phyloP scores from a whole-genome alignment of 2,113 vertebrate genomes.

The Phylloscopus trochiloides region DNA sequence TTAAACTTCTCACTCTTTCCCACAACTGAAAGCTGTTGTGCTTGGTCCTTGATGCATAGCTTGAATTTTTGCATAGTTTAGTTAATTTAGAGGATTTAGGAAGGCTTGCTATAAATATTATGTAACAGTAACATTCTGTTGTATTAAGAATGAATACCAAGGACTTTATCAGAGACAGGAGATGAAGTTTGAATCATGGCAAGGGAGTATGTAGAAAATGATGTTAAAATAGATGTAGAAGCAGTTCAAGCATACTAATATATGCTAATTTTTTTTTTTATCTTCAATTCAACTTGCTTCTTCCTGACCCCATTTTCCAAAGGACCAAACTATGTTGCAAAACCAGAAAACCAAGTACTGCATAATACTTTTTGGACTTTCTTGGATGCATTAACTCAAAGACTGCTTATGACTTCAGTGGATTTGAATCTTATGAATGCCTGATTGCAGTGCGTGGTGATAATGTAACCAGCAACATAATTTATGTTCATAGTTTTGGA shows the following conservation, averaged over 20 bases:
- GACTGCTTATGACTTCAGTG: conserved; percentile 21
- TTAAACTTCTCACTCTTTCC: conserved; percentile 51
- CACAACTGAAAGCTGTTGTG: conserved; percentile 40
- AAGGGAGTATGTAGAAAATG: background rate
- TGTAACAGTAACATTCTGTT: background rate
- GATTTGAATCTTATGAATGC: conserved; percentile 40
- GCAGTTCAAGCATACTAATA: background rate
- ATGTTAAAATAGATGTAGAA: background rate
- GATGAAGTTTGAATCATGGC: background rate
- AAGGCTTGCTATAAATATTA: conserved; percentile 54
- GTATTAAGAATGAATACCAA: background rate
- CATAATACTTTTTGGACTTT: conserved; percentile 9
- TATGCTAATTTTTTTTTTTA: background rate
- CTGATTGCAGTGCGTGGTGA: background rate
- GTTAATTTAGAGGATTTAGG: conserved; percentile 51
- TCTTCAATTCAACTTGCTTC: background rate
- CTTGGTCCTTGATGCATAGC: conserved; percentile 36
- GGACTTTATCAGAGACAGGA: background rate
- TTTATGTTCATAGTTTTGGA: conserved; percentile 21
- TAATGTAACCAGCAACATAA: conserved; percentile 16
- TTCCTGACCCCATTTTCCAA: background rate
- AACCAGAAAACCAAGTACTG: conserved; percentile 54
- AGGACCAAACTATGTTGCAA: conserved; percentile 27
- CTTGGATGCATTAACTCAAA: background rate
- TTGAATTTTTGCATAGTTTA: conserved; percentile 60